These are phyloP conservation scores for Ostrea edulis DNA, from an alignment of 1,140 invertebrate species.

Conservation along the genomic window DNA sequence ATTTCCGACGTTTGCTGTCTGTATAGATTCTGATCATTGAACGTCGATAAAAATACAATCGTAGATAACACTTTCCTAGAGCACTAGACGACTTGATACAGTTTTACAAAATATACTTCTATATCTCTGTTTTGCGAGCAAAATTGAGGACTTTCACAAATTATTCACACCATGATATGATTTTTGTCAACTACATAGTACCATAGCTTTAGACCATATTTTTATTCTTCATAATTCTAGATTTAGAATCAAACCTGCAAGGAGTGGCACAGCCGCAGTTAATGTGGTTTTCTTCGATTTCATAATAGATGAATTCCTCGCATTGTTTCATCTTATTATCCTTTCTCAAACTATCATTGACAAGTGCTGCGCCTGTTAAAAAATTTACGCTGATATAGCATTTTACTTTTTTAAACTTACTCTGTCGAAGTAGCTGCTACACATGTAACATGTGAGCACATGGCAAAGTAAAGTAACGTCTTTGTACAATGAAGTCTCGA, in stretches of 20 bases:
- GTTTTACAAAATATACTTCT: too few species aligned
- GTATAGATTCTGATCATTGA: too few species aligned
- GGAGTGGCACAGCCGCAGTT: background rate
- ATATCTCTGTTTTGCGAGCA: background rate
- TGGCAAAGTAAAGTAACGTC: too few species aligned
- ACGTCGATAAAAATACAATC: too few species aligned
- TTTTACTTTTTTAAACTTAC: too few species aligned
- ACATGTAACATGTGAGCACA: too few species aligned
- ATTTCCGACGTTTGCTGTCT: background rate
- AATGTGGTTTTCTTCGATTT: constrained; percentile 3
- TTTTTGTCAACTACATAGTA: background rate
- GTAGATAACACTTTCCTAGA: too few species aligned
- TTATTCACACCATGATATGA: background rate
- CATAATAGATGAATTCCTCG: background rate
- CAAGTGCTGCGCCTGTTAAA: background rate
- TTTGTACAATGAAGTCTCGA: too few species aligned
- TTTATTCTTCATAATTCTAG: background rate
- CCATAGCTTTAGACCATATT: background rate
- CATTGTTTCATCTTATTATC: background rate
- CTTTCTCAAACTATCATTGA: background rate
- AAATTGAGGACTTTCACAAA: background rate
- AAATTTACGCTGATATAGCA: background rate
- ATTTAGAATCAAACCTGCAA: background rate
- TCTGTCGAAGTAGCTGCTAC: too few species aligned
- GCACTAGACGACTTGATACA: too few species aligned